Conservation (phyloP, 2,113 vertebrate species). For the Progne subis region DNA sequence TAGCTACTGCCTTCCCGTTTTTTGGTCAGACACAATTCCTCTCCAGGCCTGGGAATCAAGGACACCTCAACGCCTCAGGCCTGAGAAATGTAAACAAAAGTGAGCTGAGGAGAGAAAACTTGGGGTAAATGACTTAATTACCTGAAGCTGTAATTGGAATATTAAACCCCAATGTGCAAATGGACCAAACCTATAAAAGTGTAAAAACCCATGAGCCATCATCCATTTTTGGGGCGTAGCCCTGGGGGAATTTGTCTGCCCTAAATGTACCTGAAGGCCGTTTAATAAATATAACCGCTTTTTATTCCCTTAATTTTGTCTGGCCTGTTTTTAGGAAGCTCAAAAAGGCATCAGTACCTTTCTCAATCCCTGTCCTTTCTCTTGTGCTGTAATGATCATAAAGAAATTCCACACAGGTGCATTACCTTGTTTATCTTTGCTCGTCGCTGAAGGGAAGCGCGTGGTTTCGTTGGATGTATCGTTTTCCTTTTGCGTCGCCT, state of each 20-base stretch:
- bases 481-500: not conserved
- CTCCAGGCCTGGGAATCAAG: not conserved
- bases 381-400: not conserved
- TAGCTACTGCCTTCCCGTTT: too few species aligned
- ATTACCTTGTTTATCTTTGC: not conserved
- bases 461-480: not conserved
- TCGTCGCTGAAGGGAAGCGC: rapidly evolving
- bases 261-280: not conserved
- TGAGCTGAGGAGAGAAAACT: not conserved
- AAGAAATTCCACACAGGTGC: not conserved
- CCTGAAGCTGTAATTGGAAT: not conserved
- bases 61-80: not conserved
- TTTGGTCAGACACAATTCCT: not conserved
- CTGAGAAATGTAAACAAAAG: not conserved
- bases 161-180: not conserved
- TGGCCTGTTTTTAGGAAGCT: not conserved
- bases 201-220: not conserved
- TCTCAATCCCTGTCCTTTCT: not conserved
- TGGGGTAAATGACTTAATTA: not conserved
- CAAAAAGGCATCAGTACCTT: not conserved
- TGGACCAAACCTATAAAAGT: not conserved
- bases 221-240: not conserved
- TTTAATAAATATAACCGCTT: not conserved
- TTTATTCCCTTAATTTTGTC: not conserved
- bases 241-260: not conserved